Base-by-base conservation (phyloP, 2,113 vertebrate genomes). In the Hypomesus transpacificus region DNA sequence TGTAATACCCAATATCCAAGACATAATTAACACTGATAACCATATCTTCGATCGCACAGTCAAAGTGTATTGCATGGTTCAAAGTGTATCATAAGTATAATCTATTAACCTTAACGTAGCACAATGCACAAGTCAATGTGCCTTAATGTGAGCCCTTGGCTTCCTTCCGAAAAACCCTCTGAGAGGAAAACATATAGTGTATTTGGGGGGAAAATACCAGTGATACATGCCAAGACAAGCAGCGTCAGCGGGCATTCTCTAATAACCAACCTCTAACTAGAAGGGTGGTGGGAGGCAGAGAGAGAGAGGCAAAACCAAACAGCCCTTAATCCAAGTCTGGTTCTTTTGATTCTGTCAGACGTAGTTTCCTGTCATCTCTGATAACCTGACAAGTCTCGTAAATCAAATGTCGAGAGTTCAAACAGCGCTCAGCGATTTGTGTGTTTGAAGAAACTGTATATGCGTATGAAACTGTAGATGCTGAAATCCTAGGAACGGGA, bases 351-450 rank as follows among this genome's bases (percentile, higher is more conserved):
- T 85, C 65, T 69, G 75, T 76, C 80, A 71, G 71, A 8, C 54
- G 21, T 57, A 14, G 31, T 76, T 82, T 81, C 80, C 77, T 75
- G 65, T 57, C 31, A 62, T 61, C 71, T 74, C 76, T 73, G 59
- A 79, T 70, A 75, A 74, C 61, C 71, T 78, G 75, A 85, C 80
- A 77, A 53, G 68, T 68, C 70, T 69, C 72, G 75, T 84, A 82
- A 85, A 83, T 85, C 76, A 85, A 75, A 77, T 75, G 69, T 79
- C 75, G 63, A 61, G 74, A 69, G 72, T 82, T 77, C 64, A 75
- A 71, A 68, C 39, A 2, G 28, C 26, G 4, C 57, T 3, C 31
- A 61, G 58, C 63, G 61, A 68, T 74, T 51, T 52, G n/a, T 70
- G 75, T 68, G 73, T 76, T 72, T 82, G 24, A 14, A 77, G 81